Evolutionary conservation across 2,113 vertebrate genomes (phyloP), one percentile per base, ranked within the genome.

Genomic region (Seriola rivoliana): DNA sequence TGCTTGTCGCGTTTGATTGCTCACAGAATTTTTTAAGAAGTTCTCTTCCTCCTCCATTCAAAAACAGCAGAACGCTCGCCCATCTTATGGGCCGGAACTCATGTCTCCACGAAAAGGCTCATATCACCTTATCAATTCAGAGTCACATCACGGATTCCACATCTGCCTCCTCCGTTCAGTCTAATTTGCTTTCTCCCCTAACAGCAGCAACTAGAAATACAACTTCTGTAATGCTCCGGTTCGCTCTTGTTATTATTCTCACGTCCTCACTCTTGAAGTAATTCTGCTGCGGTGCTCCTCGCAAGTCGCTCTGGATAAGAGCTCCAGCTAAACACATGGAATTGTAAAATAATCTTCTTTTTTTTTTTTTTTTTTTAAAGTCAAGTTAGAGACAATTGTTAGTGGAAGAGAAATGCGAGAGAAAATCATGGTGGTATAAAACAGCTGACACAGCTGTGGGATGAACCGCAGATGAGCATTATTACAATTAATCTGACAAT

Each of bases 401-500:
- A 23, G 68, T 12, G 71, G n/a, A 64, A 32, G 38, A 58, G n/a
- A 80, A 82, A 67, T 60, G 55, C 5, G 1, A 54, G 23, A 62
- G 71, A 11, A 78, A 62, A 44, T 40, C 57, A 67, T 11, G 54
- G 54, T 40, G 54, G 21, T 50, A 7, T 2, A 14, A 36, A 88
- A 82, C 76, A 75, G 81, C 85, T 63, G 75, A 92, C 54, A 7
- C 85, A 80, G 77, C 84, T 78, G 57, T 64, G 23, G 72, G 71
- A 78, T 32, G 40, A 32, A 50, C 57, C 1, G 0, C 84, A 60
- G 74, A 82, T 63, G 70, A 82, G 67, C 57, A 48, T 90, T 80
- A 83, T 81, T 75, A 59, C 71, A 72, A 80, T 85, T 89, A 78
- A 88, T 84, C 71, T 86, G 85, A 87, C 85, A 80, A 69, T 86